Evolutionary conservation across 2,797 vertebrate species (phyloP), one percentile per base, ranked within the genome.

Genomic region (Rousettus madagascariensis): DNA sequence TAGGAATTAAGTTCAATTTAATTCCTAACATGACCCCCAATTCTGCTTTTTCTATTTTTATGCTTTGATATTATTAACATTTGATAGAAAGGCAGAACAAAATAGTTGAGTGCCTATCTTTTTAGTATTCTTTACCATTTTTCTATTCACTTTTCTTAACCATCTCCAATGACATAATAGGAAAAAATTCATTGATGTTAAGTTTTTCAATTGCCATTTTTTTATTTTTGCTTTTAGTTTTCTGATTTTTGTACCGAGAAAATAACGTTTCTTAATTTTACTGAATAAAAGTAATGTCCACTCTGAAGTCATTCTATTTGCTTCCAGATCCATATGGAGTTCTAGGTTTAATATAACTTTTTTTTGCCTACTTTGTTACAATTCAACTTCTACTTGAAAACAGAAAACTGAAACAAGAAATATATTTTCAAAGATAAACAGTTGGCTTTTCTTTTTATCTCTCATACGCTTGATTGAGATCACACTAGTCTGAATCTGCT

Each of bases 361-460:
- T 49, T 94, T 30, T 46, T 72, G 74, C 19, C 59, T 82, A 86
- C 5, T 16, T 53, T 77, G 28, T 55, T 83, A 89, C 1, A 94
- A 59, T 65, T 28, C 26, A 86, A 46, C 17, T 79, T 57, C 22
- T 74, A 86, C 6, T 43, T 93, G 22, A 94, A 80, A 94, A 91
- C 4, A 89, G 61, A 95, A 91, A 90, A 90, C 11, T 78, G 72
- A 94, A 91, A 84, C 12, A 83, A 90, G 41, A 95, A 95, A 78
- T 77, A 92, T 63, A 28, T 83, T 92, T 80, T 74, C 61, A 92
- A 90, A 94, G 53, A 84, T n/a, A 91, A 66, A 95, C 3, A 80
- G 78, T 1, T 93, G 36, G 59, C 17, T 94, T 85, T 95, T 94
- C 38, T 87, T 91, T 93, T 89, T 74, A 91, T 63, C 24, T 8